Evolutionary conservation across 53 echinoderm and acorn worm species (phyloP), one percentile per base, ranked within the genome.

Genomic region (Arbacia lixula): DNA sequence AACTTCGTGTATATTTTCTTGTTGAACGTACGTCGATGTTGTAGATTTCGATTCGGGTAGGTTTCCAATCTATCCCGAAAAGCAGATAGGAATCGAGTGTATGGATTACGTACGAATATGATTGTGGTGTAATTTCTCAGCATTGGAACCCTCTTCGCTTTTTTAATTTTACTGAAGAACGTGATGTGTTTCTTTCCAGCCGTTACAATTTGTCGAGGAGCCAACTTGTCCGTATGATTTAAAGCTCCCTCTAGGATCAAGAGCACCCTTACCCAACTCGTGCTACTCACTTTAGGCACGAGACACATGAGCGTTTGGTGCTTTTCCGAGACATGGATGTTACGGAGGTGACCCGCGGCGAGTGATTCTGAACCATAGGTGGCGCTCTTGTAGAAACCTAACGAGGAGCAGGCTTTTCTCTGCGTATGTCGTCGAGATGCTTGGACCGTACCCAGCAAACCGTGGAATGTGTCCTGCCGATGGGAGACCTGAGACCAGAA

Each of bases 31-130:
- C 25, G 29, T 8, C 85, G 71, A 60, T 78, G 79, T 2, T 12
- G 11, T 9, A 60, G 38, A 25, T 78, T 78, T 3, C 79, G 79
- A 40, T 78, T 78, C 11, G 85, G 85, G 49, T 63, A 85, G 41
- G 85, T 42, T 42, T 85, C 85, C 42, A 85, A 34, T 72, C 73
- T 85, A 26, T 85, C 85, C 33, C 60, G 62, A 49, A 85, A 85
- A 17, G 85, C 85, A 20, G 72, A 72, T 29, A 85, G 34, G 3
- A 85, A 27, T 25, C 72, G 72, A 5, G 85, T 50, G 25, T 40
- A 85, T 19, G 85, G 85, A 24, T 85, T 40, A 21, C 85, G 71
- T 4, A 85, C 85, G 61, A 85, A 57, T 22, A 85, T 30, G 5
- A 72, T 60, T 20, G 58, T 39, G 5, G 85, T 85, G 73, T 46